A percentile compares a stretch with the other conserved stretches of the same genome.
phyloP scores from a whole-genome alignment of 2,888 invertebrate genomes.

The Pyrgus malvae region DNA sequence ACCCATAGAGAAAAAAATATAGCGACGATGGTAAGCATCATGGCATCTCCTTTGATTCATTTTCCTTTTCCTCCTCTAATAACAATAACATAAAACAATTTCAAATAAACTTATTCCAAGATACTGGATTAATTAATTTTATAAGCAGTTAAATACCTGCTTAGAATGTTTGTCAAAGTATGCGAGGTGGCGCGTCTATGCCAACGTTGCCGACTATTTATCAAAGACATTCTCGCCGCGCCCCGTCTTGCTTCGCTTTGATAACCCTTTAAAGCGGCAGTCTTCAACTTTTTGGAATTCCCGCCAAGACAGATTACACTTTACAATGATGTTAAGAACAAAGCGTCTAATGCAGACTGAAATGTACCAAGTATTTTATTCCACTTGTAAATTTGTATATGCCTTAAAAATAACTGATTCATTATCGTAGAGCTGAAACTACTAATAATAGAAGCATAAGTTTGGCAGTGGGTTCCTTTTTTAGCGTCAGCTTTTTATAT shows the following conservation, averaged over 20 bases:
- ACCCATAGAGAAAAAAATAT: no score
- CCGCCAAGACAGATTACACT: conserved; percentile 13
- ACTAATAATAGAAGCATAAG: no score
- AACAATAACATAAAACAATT: conserved; percentile 7
- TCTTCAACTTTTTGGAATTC: conserved; percentile 39
- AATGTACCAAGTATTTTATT: conserved; percentile 1
- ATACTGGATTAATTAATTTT: conserved; percentile 30
- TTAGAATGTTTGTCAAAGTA: conserved; percentile 48
- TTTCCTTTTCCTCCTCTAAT: no score
- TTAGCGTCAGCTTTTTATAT: no score
- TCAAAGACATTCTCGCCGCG: conserved; percentile 67
- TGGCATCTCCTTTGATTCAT: no score
- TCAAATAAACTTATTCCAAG: not conserved
- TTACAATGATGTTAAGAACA: not conserved
- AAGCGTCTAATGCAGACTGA: not conserved
- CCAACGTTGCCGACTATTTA: conserved; percentile 52
- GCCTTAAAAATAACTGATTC: no score
- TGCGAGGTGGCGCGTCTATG: conserved; percentile 56
- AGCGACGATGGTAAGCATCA: no score
- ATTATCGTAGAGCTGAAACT: no score
- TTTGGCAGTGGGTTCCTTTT: no score
- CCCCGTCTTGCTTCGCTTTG: conserved; percentile 59
- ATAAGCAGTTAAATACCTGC: conserved; percentile 47
- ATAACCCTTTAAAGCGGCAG: conserved; percentile 66
- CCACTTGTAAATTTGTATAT: not conserved